Evolutionary conservation across 2,113 vertebrate genomes (phyloP), one percentile per base, ranked within the genome.

Genomic region (Lophura nycthemera): DNA sequence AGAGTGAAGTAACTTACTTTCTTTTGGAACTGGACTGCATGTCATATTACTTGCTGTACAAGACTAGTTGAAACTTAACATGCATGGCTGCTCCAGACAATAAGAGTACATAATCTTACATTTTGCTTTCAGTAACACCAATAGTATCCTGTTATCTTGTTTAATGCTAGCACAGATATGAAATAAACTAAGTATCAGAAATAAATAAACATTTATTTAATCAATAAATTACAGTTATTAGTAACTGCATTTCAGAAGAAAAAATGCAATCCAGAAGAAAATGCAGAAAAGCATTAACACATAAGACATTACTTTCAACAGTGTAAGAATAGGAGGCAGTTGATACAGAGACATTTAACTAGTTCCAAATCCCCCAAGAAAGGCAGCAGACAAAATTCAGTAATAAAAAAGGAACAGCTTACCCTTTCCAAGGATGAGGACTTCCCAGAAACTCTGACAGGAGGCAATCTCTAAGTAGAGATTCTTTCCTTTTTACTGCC

Each of bases 61-160:
- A n/a, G 70, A 82, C 43, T 86, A 34, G 59, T 18, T 83, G 85
- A 71, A 95, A 52, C 83, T 90, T 84, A 82, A 73, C 77, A 88
- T 92, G 90, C 92, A 82, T 89, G 93, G 83, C 83, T 96, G 86
- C 76, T 82, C 61, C 90, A 94, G 83, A 90, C 82, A 94, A 75
- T 89, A 93, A 92, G 81, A 8, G 19, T 57, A 18, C 77, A 89
- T 93, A 95, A 93, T 92, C 91, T 73, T 73, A 54, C 42, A 67
- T 85, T 82, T 92, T 71, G 66, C 75, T 94, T 96, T 88, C 88
- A 93, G 83, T 71, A 90, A 82, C 8, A 57, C 80, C 70, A 65
- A 25, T 16, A 89, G 66, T 86, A 94, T 86, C 38, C 73, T 92
- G 65, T 88, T 94, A 85, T 83, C 71, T 92, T 86, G 71, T 77